These are phyloP conservation scores for Ectobius pallidus DNA, from an alignment of 2,888 invertebrate species.

Conservation along the genomic window DNA sequence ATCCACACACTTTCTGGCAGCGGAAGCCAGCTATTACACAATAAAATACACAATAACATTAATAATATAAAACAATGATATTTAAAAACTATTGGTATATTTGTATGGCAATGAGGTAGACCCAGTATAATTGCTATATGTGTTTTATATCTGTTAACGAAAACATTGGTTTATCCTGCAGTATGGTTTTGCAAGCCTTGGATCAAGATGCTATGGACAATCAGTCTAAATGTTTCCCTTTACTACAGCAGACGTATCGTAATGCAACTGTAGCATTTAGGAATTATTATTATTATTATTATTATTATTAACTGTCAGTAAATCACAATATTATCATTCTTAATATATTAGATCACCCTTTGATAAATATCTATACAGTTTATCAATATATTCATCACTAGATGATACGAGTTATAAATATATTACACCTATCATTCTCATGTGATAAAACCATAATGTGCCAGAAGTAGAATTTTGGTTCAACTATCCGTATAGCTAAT, in stretches of 20 bases:
- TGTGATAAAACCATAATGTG: too few species aligned
- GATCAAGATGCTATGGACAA: constrained; percentile 17
- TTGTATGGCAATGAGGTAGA: constrained; percentile 42
- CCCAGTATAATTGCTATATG: constrained; percentile 40
- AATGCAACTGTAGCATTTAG: not conserved
- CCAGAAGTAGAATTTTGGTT: too few species aligned
- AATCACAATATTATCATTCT: not conserved
- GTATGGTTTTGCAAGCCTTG: constrained; percentile 21
- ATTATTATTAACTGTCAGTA: not conserved
- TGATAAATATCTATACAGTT: not conserved
- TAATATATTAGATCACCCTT: not conserved
- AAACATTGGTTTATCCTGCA: constrained; percentile 33
- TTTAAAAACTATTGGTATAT: constrained; percentile 41
- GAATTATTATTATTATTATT: not conserved
- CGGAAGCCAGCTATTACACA: constrained; percentile 25
- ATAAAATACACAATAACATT: constrained; percentile 34
- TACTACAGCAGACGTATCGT: not conserved
- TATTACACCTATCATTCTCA: too few species aligned
- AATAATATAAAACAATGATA: constrained; percentile 37
- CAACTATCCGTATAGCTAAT: too few species aligned
- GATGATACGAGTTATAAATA: not conserved
- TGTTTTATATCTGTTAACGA: constrained; percentile 37
- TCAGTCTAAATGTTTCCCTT: constrained; percentile 11
- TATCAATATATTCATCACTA: not conserved
- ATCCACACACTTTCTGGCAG: constrained; percentile 10